Base-by-base conservation (phyloP, 2,113 vertebrate genomes). In the Stigmatopora nigra region DNA sequence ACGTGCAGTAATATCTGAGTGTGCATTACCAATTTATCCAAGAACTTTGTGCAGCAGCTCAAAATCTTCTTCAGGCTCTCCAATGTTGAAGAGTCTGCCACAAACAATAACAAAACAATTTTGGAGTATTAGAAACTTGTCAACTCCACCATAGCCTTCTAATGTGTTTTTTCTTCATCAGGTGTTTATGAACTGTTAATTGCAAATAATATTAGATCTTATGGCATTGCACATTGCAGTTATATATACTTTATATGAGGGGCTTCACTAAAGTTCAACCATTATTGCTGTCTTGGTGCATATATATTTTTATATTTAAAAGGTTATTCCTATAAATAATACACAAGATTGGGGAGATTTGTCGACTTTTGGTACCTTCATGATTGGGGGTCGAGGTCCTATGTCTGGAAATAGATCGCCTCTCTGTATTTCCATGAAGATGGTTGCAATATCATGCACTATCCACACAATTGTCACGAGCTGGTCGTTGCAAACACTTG, bases 31-130 rank as follows among this genome's bases (percentile, higher is more conserved):
- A 69, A 87, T 83, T 72, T 63, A 22, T 7, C 49, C 67, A 65
- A 74, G 70, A 77, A 72, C 48, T 31, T 56, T 78, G 69, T 75
- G 69, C 72, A 76, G 69, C 57, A 82, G 66, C 55, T 73, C 70
- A 77, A 66, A 67, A 55, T 73, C 63, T 60, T 80, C 68, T 65
- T 78, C 79, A 81, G 71, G 61, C 35, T 66, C 72, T 76, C 75
- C 82, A 77, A 82, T 77, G 31, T 8, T 36, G 48, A 10, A 13
- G 10, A 22, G 22, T 31, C 53, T 31, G 7, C 16, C 2, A 6
- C 53, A 48, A 56, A 16, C 25, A 6, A 14, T 14, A 56, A 31
- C 53, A 75, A 16, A 74, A 60, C n/a, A 17, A 59, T 10, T 35
- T 38, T 12, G 4, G 35, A 22, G 44, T 61, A 22, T 38, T 14